Evolutionary conservation across 1,140 invertebrate species (phyloP).

Genomic region (Drosophila bifasciata): DNA sequence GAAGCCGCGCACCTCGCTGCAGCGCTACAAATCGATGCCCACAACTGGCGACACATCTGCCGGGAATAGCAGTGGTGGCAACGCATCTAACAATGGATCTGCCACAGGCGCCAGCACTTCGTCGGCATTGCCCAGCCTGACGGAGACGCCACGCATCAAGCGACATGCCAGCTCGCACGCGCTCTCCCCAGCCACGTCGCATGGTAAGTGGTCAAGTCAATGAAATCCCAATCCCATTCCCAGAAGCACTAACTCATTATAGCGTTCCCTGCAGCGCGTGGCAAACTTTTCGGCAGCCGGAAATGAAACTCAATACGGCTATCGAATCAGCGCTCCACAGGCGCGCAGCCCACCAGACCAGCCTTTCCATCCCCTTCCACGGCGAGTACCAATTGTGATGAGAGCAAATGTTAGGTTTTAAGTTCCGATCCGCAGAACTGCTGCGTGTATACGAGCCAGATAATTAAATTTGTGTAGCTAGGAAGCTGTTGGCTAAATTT

Average conservation of each 20-base stretch:
- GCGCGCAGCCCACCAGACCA: conserved; percentile 2
- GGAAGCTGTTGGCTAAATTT: conserved; percentile 45
- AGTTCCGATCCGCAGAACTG: conserved; percentile 19
- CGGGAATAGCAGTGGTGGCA: conserved; percentile 9
- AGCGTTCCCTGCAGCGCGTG: conserved; percentile 42
- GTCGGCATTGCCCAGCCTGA: neutral
- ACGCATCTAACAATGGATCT: conserved; percentile 2
- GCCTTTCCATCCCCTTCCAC: conserved; percentile 14
- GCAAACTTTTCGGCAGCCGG: conserved; percentile 69
- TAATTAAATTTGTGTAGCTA: conserved; percentile 53
- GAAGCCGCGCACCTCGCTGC: conserved; percentile 69
- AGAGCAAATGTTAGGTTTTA: conserved; percentile 40
- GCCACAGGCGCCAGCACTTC: conserved; percentile 13
- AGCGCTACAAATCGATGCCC: conserved; percentile 80
- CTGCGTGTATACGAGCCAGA: conserved; percentile 28
- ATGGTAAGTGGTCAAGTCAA: conserved; percentile 44
- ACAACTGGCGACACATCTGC: conserved; percentile 16
- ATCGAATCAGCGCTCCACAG: neutral
- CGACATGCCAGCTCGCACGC: conserved; percentile 68
- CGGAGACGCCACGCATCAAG: conserved; percentile 57
- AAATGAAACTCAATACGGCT: conserved; percentile 53
- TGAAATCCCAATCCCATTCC: neutral
- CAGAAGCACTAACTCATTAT: neutral
- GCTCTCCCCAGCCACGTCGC: conserved; percentile 57
- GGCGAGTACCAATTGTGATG: conserved; percentile 53